phyloP scores from a whole-genome alignment of 92 coral and sea anemone species.

The Diadumene lineata region DNA sequence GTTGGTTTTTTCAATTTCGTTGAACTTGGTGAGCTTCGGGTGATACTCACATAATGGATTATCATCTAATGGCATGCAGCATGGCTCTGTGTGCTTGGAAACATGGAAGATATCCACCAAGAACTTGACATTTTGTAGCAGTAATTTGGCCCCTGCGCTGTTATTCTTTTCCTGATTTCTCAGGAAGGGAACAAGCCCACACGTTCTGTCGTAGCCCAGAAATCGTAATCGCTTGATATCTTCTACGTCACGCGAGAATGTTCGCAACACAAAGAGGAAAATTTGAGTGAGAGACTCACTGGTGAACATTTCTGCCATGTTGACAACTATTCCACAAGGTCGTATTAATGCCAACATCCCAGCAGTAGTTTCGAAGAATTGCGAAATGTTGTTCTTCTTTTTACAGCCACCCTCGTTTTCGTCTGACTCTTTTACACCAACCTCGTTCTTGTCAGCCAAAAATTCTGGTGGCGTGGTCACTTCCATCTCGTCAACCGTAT shows the following conservation, averaged over 20 bases:
- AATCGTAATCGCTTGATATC: conserved; percentile 43
- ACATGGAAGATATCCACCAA: conserved; percentile 76
- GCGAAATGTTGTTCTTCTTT: conserved; percentile 59
- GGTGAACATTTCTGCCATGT: conserved; percentile 75
- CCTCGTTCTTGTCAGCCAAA: conserved; percentile 31
- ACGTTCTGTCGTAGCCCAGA: conserved; percentile 68
- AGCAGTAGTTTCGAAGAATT: conserved; percentile 63
- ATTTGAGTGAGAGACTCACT: conserved; percentile 64
- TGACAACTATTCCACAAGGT: conserved; percentile 64
- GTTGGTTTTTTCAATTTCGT: conserved; percentile 49
- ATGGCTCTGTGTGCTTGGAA: conserved; percentile 62
- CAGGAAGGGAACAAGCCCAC: conserved; percentile 63
- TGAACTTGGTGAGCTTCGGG: conserved; percentile 46
- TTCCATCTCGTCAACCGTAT: too few species aligned
- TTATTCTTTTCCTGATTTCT: conserved; percentile 54
- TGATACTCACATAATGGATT: conserved; percentile 56
- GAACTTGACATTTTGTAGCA: conserved; percentile 50
- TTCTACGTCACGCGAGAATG: conserved; percentile 36
- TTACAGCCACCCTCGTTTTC: conserved; percentile 44
- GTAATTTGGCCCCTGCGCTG: conserved; percentile 57
- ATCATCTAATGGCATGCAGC: conserved; percentile 67
- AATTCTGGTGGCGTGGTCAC: conserved; percentile 45
- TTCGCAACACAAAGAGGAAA: conserved; percentile 55
- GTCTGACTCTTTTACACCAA: conserved; percentile 32
- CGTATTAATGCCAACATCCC: conserved; percentile 63